Base-by-base conservation (phyloP, 2,888 invertebrate genomes). In the Phrixothrix hirtus region DNA sequence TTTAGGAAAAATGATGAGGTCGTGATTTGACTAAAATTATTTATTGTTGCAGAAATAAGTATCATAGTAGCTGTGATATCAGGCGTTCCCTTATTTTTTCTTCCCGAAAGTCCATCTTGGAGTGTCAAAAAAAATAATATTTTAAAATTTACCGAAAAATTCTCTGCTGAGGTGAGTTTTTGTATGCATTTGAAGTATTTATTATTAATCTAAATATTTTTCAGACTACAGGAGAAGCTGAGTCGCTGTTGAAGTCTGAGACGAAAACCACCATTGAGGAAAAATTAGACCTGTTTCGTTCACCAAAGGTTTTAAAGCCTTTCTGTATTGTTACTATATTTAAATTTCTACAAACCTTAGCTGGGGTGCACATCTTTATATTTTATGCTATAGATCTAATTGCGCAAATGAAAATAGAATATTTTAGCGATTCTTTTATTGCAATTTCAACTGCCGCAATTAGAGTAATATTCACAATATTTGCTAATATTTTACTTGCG, bases 321-420 rank as follows among this genome's bases (percentile, higher is more conserved):
- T 77, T 89, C 44, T 71, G 86, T 9, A 85, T 89, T 7, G 7
- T 21, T 7, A 85, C 86, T 64, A 76, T 83, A 0, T 89, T 89
- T 75, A 86, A 87, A 68, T 73, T 86, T 60, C 78, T 89, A 55
- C 88, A 89, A 71, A 84, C 87, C 59, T 75, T 86, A 27, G 87
- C 88, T 2, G 89, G 89, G 36, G 88, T 88, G 10, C 89, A 86
- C 66, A 79, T 89, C n/a, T 82, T 89, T 49, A 86, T 89, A 47
- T 89, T 89, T 74, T 89, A 89, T 68, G 89, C 88, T 0, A 86
- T 88, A 0, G 86, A 88, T 63, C 85, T 89, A 48, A 78, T 89
- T 3, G 75, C 79, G 6, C 82, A 84, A 46, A 72, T 78, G 36
- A 75, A 81, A 48, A 81, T 81, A 2, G 61, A 66, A 42, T 65